Percentiles rank a stretch among this genome's conserved stretches.
These are phyloP conservation scores for Atherix ibis DNA, from an alignment of 2,888 invertebrate species.

Conservation along the genomic window DNA sequence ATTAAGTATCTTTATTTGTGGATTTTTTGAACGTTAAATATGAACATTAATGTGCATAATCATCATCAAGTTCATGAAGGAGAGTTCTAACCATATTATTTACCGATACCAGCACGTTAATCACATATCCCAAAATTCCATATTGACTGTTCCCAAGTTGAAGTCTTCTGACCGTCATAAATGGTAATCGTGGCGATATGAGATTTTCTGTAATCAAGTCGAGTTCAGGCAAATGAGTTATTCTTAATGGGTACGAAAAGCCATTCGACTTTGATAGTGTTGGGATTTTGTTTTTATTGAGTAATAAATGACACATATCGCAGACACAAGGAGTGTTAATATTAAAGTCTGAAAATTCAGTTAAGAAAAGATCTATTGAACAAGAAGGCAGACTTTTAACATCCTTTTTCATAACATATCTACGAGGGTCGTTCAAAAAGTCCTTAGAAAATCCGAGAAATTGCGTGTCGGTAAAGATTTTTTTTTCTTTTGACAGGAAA, in stretches of 20 bases:
- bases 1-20: constrained; percentile 16
- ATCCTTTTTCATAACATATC: no score
- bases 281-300: constrained; percentile 2
- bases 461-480: no score
- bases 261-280: constrained; percentile 4
- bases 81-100: constrained; percentile 12
- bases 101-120: constrained; percentile 20
- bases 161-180: constrained; percentile 16
- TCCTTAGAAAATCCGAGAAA: no score
- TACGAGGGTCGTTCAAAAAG: no score
- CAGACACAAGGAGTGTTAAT: no score
- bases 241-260: constrained; percentile 7
- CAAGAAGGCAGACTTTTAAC: no score
- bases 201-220: constrained; percentile 14
- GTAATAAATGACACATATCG: constrained; percentile 1
- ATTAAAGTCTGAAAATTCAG: no score
- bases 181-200: constrained; percentile 12
- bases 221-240: not conserved
- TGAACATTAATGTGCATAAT: constrained; percentile 17
- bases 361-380: no score
- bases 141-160: constrained; percentile 16
- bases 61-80: constrained; percentile 16
- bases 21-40: constrained; percentile 14
- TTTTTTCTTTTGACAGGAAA: no score
- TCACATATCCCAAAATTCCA: constrained; percentile 17